Conservation (phyloP, 2,888 invertebrate species). For the Ophion slaviceki region DNA sequence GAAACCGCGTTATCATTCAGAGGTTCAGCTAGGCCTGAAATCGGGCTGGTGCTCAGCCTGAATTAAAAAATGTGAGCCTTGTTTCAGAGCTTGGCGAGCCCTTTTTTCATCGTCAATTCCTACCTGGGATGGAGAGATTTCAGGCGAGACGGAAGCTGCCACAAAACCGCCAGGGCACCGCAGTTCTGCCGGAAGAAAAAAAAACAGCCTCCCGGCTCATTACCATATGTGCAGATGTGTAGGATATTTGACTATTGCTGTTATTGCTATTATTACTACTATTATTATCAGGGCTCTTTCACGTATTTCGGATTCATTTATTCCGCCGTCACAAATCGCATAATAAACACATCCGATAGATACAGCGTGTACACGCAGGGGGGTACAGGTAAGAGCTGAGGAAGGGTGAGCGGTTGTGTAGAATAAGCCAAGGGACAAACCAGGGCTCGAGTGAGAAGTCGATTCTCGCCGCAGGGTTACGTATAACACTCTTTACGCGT, state of each 20-base stretch:
- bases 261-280: background rate
- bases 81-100: too few relatives aligned
- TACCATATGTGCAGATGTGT: background rate
- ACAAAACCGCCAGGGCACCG: slow-evolving; percentile 1
- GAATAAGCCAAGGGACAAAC: slow-evolving; percentile 6
- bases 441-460: slow-evolving; percentile 53
- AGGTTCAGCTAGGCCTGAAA: too few relatives aligned
- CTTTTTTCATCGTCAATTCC: too few relatives aligned
- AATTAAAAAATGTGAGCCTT: too few relatives aligned
- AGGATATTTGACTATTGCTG: background rate
- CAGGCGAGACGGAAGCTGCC: background rate
- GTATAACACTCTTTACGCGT: slow-evolving; percentile 43
- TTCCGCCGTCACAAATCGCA: slow-evolving; percentile 26
- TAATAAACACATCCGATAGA: slow-evolving; percentile 49
- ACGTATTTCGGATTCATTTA: slow-evolving; percentile 24
- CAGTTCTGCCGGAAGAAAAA: background rate
- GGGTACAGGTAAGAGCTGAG: background rate
- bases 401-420: slow-evolving; percentile 27
- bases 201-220: background rate
- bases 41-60: too few relatives aligned
- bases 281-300: slow-evolving; percentile 10
- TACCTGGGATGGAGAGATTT: background rate
- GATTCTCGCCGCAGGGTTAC: slow-evolving; percentile 60
- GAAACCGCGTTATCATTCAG: too few relatives aligned
- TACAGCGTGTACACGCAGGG: slow-evolving; percentile 11